Base-by-base conservation (phyloP, 2,113 vertebrate genomes). In the Aspidoscelis tigris region DNA sequence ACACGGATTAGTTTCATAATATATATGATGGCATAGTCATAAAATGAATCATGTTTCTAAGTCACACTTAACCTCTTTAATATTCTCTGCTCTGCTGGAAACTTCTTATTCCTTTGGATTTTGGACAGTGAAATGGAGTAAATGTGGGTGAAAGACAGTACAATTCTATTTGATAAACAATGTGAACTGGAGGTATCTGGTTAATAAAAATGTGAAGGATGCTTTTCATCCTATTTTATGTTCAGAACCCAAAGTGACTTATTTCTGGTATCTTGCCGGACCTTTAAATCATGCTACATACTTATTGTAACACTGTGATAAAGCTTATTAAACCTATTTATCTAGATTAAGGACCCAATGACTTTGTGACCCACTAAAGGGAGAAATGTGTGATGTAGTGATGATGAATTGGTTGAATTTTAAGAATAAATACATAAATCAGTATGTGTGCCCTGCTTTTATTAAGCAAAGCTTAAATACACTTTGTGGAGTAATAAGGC, bases 21-120 rank as follows among this genome's bases (percentile, higher is more conserved):
- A 70, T 53, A 39, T 21, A 53, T 69, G 11, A 55, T 76, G n/a
- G 50, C 26, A n/a, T 69, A 53, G 74, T 76, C 26, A 68, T 53
- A 83, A 76, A 83, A 53, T 22, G 12, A 76, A 68, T n/a, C n/a
- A 24, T 18, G 39, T 68, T 83, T 76, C 64, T 83, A n/a, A 83
- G n/a, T n/a, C 22, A 65, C 43, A 53, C 43, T 68, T 53, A 66
- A 41, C 61, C 8, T n/a, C 41, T 77, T 69, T 77, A 65, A 70
- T 69, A 70, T 41, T 55, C 33, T 39, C 24, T 55, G 12, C 6
- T 58, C 3, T 84, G 14, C 14, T 43, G 39, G 50, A 76, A 39
- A 14, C n/a, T 55, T 33, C 76, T 55, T 44, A 18, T 26, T 58
- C n/a, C n/a, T 50, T 41, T 69, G 12, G n/a, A 43, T 76, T 83